Evolutionary conservation across 2,113 vertebrate genomes (phyloP).

Genomic region (Menidia beryllina): DNA sequence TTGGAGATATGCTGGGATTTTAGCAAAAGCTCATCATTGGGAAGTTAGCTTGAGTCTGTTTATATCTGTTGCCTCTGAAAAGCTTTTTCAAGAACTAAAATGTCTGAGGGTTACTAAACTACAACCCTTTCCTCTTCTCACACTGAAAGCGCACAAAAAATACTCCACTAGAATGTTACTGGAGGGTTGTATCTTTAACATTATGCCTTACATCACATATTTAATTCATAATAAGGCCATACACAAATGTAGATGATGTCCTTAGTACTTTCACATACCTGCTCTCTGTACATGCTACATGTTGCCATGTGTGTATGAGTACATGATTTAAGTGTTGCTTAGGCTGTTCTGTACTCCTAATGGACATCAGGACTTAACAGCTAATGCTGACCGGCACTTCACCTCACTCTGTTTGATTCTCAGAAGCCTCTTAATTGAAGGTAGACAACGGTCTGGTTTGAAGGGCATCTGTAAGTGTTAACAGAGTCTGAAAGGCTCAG

Average conservation of each 20-base stretch:
- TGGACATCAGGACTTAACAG: background rate
- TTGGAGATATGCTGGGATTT: background rate
- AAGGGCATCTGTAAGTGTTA: constrained; percentile 6
- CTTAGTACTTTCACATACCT: constrained; percentile 22
- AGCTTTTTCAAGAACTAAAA: too few species aligned
- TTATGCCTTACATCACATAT: too few species aligned
- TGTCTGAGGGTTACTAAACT: too few species aligned
- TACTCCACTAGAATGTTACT: too few species aligned
- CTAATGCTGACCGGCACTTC: constrained; percentile 31
- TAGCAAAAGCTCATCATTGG: background rate
- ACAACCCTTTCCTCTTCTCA: too few species aligned
- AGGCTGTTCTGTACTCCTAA: constrained; percentile 9
- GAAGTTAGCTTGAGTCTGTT: background rate
- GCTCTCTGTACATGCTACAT: constrained; percentile 25
- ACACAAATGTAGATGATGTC: too few species aligned
- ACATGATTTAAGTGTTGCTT: constrained; percentile 37
- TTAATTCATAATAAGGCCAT: too few species aligned
- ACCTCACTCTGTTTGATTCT: constrained; percentile 29
- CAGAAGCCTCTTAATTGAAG: constrained; percentile 37
- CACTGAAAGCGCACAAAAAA: too few species aligned
- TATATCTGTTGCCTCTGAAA: background rate
- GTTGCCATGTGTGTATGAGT: constrained; percentile 23
- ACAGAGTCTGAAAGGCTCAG: constrained; percentile 2
- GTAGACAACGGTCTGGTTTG: constrained; percentile 1
- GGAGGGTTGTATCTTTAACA: too few species aligned